Percentiles rank a stretch among this genome's conserved stretches.
phyloP scores from a whole-genome alignment of 2,888 invertebrate species.

The Lasioglossum calceatum region DNA sequence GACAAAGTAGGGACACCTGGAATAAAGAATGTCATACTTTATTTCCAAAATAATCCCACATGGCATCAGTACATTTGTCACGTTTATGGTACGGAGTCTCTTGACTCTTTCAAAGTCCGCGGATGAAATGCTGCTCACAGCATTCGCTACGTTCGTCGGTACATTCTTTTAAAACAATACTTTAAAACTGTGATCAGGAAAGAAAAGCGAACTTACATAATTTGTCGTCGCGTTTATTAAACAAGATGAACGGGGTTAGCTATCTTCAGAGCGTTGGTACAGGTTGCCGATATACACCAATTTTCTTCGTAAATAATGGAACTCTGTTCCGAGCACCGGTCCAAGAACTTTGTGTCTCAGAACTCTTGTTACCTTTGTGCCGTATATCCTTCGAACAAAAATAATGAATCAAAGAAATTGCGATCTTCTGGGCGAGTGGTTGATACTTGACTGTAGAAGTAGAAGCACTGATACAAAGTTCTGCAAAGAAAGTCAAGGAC shows the following conservation, averaged over 20 bases:
- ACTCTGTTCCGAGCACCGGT: not conserved
- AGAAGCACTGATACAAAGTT: not conserved
- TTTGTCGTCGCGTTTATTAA: not conserved
- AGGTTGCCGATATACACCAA: not conserved
- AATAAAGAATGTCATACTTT: too few species aligned
- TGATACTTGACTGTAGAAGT: not conserved
- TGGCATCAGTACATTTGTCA: too few species aligned
- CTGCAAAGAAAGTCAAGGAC: not conserved
- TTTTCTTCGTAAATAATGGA: not conserved
- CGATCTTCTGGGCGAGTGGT: not conserved
- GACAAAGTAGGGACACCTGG: too few species aligned
- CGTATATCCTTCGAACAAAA: not conserved
- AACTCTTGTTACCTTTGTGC: not conserved
- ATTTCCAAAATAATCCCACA: too few species aligned
- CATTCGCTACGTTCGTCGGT: not conserved
- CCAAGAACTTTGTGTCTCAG: not conserved
- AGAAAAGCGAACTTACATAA: not conserved
- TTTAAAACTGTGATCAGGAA: too few species aligned
- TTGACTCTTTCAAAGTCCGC: too few species aligned
- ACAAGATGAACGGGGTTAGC: not conserved
- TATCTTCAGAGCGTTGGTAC: not conserved
- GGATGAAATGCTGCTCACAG: not conserved
- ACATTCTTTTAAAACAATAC: not conserved
- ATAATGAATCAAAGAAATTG: constrained; percentile 9
- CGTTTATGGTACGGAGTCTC: too few species aligned